A percentile compares a stretch with the other conserved stretches of the same genome.
Conservation (phyloP, 2,888 invertebrate species). For the Beris chalybata region DNA sequence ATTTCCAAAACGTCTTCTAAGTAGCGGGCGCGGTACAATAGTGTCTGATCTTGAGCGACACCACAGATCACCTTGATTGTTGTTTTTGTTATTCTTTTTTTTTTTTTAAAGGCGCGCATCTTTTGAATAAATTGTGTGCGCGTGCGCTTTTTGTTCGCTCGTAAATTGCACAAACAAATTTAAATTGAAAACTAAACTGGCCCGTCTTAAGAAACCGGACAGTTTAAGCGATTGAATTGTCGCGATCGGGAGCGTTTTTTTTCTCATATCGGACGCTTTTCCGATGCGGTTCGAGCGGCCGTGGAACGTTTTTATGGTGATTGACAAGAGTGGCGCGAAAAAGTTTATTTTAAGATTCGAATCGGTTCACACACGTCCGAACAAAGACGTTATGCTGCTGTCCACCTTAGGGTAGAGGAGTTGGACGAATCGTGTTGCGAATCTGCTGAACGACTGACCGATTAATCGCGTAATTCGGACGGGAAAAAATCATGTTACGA, state of each 20-base stretch:
- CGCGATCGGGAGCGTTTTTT: constrained; percentile 7
- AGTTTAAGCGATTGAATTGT: neutral
- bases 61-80: constrained; percentile 12
- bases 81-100: neutral
- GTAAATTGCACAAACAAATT: too few relatives aligned
- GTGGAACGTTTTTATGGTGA: neutral
- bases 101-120: neutral
- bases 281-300: constrained; percentile 18
- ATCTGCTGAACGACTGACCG: too few relatives aligned
- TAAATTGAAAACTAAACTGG: too few relatives aligned
- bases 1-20: neutral
- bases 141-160: too few relatives aligned
- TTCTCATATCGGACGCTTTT: neutral
- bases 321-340: constrained; percentile 5
- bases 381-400: too few relatives aligned
- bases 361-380: neutral
- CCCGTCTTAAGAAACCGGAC: too few relatives aligned
- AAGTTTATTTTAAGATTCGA: constrained; percentile 4
- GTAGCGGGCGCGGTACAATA: neutral
- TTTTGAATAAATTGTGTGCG: too few relatives aligned
- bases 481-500: too few relatives aligned
- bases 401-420: too few relatives aligned
- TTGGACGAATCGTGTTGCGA: too few relatives aligned
- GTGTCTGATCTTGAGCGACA: neutral
- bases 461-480: too few relatives aligned